Conservation (phyloP, 2,797 vertebrate species). For the Carapus acus region DNA sequence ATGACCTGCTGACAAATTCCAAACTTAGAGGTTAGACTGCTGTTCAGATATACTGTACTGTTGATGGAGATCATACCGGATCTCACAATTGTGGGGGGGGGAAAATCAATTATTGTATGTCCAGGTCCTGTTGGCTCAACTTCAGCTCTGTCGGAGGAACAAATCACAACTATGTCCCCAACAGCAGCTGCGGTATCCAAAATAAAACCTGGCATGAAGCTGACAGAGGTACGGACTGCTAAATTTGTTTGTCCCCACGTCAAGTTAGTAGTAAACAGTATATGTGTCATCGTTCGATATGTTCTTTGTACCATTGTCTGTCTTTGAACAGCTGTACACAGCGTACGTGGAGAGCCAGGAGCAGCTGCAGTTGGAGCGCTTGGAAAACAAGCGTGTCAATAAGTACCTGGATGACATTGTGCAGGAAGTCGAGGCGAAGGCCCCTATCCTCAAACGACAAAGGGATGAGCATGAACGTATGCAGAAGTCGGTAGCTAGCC, state of each 20-base stretch:
- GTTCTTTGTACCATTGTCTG: background rate
- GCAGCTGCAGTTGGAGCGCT: constrained; percentile 85
- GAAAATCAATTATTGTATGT: too few relatives aligned
- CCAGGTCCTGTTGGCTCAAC: constrained; percentile 71
- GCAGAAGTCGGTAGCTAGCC: constrained; percentile 83
- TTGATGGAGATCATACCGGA: too few relatives aligned
- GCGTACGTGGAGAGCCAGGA: constrained; percentile 90
- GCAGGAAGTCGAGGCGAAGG: constrained; percentile 92
- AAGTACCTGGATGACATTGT: constrained; percentile 90
- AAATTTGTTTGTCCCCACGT: too few relatives aligned
- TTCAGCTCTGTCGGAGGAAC: constrained; percentile 83
- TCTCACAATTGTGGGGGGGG: too few relatives aligned
- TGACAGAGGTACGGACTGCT: constrained; percentile 83
- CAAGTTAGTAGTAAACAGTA: too few relatives aligned
- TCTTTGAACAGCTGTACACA: constrained; percentile 82
- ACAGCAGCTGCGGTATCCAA: constrained; percentile 92
- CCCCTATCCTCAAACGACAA: constrained; percentile 86
- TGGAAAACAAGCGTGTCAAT: constrained; percentile 86
- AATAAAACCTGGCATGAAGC: constrained; percentile 95
- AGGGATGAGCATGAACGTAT: constrained; percentile 91
- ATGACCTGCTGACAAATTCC: constrained; percentile 84
- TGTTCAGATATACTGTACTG: too few relatives aligned
- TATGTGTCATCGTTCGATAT: too few relatives aligned
- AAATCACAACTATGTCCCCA: constrained; percentile 89
- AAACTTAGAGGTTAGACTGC: constrained; percentile 84